phyloP scores from a whole-genome alignment of 2,797 vertebrate genomes.

The Anniella stebbinsi region DNA sequence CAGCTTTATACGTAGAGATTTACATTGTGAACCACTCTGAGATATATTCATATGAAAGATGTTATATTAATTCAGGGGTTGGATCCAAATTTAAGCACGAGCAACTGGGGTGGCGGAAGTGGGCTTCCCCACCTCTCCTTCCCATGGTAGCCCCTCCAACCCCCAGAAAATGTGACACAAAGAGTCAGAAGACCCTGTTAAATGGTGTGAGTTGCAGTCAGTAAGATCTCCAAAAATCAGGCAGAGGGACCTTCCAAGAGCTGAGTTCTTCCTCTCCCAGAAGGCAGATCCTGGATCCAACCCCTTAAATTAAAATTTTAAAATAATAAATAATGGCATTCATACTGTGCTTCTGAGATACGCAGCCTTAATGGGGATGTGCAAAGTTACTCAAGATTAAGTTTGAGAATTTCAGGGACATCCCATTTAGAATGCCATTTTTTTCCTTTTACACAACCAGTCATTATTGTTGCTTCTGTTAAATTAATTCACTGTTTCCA shows the following conservation, averaged over 20 bases:
- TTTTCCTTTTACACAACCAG: constrained; percentile 9
- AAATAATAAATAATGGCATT: background rate
- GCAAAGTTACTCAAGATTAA: background rate
- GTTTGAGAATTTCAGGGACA: background rate
- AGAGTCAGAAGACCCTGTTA: too few species aligned
- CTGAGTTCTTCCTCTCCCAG: too few species aligned
- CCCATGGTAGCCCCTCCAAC: too few species aligned
- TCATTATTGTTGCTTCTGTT: constrained; percentile 36
- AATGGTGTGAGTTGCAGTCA: too few species aligned
- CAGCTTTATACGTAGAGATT: background rate
- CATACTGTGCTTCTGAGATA: background rate
- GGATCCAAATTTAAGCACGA: too few species aligned
- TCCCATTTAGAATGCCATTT: background rate
- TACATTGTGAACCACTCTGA: background rate
- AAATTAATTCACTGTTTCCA: constrained; percentile 18
- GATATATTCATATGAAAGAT: background rate
- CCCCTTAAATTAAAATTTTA: background rate
- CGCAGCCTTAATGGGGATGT: background rate
- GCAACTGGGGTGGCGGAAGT: too few species aligned
- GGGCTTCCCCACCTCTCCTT: too few species aligned
- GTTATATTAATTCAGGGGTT: background rate
- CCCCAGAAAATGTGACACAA: too few species aligned
- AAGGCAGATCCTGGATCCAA: too few species aligned
- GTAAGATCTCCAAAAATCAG: too few species aligned
- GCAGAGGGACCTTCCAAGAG: too few species aligned